These are phyloP conservation scores for Eublepharis macularius DNA, from an alignment of 2,113 vertebrate genomes.

Conservation along the genomic window DNA sequence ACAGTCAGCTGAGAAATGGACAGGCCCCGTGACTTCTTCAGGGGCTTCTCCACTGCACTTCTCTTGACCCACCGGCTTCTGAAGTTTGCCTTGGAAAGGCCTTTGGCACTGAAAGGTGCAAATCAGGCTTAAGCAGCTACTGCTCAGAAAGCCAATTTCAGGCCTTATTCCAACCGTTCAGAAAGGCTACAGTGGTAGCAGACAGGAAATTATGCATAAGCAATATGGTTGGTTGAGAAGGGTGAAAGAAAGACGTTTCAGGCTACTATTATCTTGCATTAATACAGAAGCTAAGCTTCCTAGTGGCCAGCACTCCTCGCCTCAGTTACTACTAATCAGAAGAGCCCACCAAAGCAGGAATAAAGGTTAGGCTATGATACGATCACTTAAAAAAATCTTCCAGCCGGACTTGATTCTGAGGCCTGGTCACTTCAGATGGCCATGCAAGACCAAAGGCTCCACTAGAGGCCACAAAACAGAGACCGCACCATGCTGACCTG, in stretches of 20 bases:
- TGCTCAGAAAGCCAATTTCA: conserved; percentile 27
- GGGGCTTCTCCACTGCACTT: conserved; percentile 2
- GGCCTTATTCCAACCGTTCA: background rate
- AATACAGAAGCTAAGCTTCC: conserved; percentile 46
- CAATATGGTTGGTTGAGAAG: conserved; percentile 41
- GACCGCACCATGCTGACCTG: background rate
- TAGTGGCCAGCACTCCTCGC: conserved; percentile 29
- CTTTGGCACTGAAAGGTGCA: background rate
- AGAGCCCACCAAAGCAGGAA: conserved; percentile 43
- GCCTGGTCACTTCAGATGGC: background rate
- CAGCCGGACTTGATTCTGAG: background rate
- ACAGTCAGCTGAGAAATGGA: background rate
- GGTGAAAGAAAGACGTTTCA: conserved; percentile 36
- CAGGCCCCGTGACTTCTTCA: background rate
- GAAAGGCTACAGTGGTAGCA: conserved; percentile 4
- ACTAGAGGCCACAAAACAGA: background rate
- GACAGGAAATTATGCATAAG: conserved; percentile 47
- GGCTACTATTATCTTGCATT: conserved; percentile 41
- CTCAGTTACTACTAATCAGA: conserved; percentile 16
- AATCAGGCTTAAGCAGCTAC: background rate
- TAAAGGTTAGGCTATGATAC: conserved; percentile 42
- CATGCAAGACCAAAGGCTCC: background rate
- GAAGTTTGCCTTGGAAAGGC: background rate
- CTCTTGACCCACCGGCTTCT: background rate
- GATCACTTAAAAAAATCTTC: conserved; percentile 44